Conservation (phyloP, 1,140 invertebrate species). For the Drosophila parabipectinata region DNA sequence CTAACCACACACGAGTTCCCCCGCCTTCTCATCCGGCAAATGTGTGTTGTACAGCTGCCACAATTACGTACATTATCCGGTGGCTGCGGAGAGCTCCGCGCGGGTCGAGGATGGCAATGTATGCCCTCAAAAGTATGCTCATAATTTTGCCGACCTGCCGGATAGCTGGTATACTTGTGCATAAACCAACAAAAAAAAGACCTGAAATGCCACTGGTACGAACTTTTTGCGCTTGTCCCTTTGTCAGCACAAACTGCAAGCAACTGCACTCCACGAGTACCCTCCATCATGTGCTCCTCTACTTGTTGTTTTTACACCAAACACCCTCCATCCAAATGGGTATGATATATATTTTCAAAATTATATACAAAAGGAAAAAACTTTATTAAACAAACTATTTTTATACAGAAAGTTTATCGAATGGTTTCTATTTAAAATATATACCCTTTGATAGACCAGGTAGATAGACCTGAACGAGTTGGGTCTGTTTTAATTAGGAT, state of each 20-base stretch:
- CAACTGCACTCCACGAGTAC: conserved; percentile 43
- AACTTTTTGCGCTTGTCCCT: conserved; percentile 19
- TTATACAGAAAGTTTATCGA: not conserved
- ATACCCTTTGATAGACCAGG: not conserved
- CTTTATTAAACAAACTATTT: not conserved
- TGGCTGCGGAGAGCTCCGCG: not conserved
- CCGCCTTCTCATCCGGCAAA: conserved; percentile 35
- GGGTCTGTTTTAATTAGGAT: too few relatives aligned
- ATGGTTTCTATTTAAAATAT: not conserved
- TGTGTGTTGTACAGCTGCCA: conserved; percentile 50
- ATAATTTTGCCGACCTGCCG: conserved; percentile 60
- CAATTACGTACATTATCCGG: conserved; percentile 64
- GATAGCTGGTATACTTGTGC: not conserved
- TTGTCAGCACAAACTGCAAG: conserved; percentile 40
- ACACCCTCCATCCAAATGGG: not conserved
- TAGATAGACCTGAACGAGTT: too few relatives aligned
- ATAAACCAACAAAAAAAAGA: conserved; percentile 4
- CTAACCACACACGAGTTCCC: conserved; percentile 12
- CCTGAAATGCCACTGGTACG: conserved; percentile 37
- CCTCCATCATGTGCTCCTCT: conserved; percentile 41
- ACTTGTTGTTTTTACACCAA: conserved; percentile 17
- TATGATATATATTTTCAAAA: not conserved
- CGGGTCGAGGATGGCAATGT: not conserved
- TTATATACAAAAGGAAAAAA: not conserved
- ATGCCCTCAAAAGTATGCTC: conserved; percentile 65